Conservation (phyloP, 2,888 invertebrate species). For the Sesia apiformis region DNA sequence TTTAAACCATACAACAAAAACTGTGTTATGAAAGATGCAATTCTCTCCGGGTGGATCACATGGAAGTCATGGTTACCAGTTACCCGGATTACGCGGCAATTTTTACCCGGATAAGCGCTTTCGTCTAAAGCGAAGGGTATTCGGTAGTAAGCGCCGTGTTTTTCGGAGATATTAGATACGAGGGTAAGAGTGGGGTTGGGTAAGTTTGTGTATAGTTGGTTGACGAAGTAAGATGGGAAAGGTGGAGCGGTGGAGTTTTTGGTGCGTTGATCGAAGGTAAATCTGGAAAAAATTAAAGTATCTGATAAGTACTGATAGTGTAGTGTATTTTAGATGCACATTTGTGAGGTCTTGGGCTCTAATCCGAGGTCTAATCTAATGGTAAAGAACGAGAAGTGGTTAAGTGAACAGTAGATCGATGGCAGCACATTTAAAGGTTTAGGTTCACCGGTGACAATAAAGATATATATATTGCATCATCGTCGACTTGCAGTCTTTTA, state of each 20-base stretch:
- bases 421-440: no score
- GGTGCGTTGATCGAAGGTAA: conserved; percentile 71
- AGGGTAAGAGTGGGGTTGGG: conserved; percentile 34
- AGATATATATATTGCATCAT: no score
- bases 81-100: conserved; percentile 41
- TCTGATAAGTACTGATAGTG: no score
- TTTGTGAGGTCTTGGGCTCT: no score
- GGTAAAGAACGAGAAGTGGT: no score
- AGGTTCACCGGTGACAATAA: no score
- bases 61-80: conserved; percentile 77
- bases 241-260: conserved; percentile 43
- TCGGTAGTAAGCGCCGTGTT: conserved; percentile 15
- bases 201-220: conserved; percentile 31
- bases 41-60: conserved; percentile 63
- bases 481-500: no score
- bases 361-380: no score
- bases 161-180: conserved; percentile 21
- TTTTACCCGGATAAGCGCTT: conserved; percentile 15
- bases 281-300: conserved; percentile 27
- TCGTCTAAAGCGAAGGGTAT: conserved; percentile 37
- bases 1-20: conserved; percentile 20
- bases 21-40: conserved; percentile 47
- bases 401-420: no score
- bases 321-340: no score
- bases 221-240: conserved; percentile 33